Percentiles rank a stretch among this genome's conserved stretches.
Conservation (phyloP, 2,113 vertebrate genomes). For the Ameiurus melas region DNA sequence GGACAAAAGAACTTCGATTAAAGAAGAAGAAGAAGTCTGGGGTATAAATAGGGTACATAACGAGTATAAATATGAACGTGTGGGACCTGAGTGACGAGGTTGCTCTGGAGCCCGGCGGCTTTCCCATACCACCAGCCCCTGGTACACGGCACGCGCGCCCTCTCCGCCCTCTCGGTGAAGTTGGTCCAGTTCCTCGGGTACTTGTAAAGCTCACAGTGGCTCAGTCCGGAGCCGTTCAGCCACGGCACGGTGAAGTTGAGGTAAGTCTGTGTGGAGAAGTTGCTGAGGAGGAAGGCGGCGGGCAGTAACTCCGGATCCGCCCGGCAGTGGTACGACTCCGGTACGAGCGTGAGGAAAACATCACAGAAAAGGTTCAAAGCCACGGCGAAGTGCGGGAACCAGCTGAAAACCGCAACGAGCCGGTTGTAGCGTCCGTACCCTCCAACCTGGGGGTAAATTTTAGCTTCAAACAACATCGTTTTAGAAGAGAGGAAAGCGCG, state of each 20-base stretch:
- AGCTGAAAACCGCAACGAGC: constrained; percentile 69
- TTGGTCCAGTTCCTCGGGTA: constrained; percentile 65
- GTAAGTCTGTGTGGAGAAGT: constrained; percentile 64
- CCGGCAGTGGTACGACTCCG: constrained; percentile 73
- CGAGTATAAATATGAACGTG: not conserved
- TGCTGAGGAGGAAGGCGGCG: constrained; percentile 63
- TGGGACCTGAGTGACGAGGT: constrained; percentile 79
- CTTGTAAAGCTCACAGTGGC: constrained; percentile 71
- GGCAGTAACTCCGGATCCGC: constrained; percentile 74
- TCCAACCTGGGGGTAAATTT: constrained; percentile 64
- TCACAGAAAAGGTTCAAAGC: constrained; percentile 73
- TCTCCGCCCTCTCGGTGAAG: constrained; percentile 43
- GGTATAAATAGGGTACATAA: not conserved
- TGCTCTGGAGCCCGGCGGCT: constrained; percentile 74
- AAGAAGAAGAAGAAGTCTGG: not conserved
- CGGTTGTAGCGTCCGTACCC: constrained; percentile 76
- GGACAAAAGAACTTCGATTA: not conserved
- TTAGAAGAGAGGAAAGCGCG: no score
- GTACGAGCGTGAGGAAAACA: constrained; percentile 69
- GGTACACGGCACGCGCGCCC: constrained; percentile 71
- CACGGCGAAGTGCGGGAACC: constrained; percentile 76
- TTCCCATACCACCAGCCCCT: constrained; percentile 74
- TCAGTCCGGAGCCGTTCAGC: constrained; percentile 64
- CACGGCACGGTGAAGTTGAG: constrained; percentile 74
- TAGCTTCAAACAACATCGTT: constrained; percentile 70